Evolutionary conservation across 2,888 invertebrate genomes (phyloP).

Genomic region (Trachelus iudaicus): DNA sequence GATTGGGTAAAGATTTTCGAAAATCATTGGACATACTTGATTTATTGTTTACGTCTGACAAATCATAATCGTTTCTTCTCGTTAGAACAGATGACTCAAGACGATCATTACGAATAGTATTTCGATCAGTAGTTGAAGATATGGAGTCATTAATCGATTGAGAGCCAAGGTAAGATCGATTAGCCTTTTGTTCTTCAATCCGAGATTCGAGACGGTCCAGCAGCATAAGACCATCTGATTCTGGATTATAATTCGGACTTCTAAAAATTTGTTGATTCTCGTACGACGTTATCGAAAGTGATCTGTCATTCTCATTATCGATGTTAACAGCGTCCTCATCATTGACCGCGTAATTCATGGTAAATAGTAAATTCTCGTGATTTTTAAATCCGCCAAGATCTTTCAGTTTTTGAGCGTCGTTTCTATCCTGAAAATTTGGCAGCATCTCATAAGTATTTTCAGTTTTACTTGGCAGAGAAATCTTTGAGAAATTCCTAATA

Average conservation of each 20-base stretch:
- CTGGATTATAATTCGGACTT: neutral
- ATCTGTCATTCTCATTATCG: neutral
- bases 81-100: neutral
- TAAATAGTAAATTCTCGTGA: neutral
- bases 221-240: constrained; percentile 21
- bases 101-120: neutral
- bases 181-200: constrained; percentile 25
- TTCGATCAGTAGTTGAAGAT: neutral
- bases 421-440: neutral
- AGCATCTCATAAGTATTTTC: neutral
- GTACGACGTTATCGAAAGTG: neutral
- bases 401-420: neutral
- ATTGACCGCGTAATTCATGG: neutral
- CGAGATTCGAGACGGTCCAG: constrained; percentile 22
- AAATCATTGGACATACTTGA: constrained; percentile 1
- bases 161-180: neutral
- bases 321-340: neutral
- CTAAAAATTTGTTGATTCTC: neutral
- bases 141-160: neutral
- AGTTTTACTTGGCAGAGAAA: neutral
- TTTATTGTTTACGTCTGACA: neutral
- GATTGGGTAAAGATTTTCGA: constrained; percentile 35
- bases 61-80: neutral
- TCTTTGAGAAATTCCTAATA: neutral
- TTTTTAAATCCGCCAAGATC: neutral